Base-by-base conservation (phyloP, 2,888 invertebrate species). In the Drosophila nigritarsus region DNA sequence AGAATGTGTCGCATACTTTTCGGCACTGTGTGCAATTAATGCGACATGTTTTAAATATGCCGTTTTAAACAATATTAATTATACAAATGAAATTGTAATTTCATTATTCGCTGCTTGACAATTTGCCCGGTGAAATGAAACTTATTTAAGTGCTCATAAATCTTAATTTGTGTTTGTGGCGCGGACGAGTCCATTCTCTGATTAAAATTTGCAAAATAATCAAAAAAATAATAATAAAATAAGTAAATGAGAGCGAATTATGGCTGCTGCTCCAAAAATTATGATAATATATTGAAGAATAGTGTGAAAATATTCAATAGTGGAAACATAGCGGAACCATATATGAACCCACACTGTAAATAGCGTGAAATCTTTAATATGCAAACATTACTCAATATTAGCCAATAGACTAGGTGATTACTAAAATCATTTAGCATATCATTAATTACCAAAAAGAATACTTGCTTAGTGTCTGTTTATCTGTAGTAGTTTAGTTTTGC, bases 71-170 rank as follows among this genome's bases (percentile, higher is more conserved):
- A 71, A 54, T 64, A 77, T 77, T 67, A 72, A 76, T 77, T 77
- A 77, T 68, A 62, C 55, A 53, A 58, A 76, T 73, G 75, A 51
- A 69, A 73, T 58, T 66, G 64, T 73, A 87, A 82, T 85, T 87
- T 82, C 76, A 82, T 87, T 79, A 78, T 74, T 59, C 45, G 55
- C 70, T 51, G 66, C 78, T 61, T 62, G 83, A 83, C 76, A 85
- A 80, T 83, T 80, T 56, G 58, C 53, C 34, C 54, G 63, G 49
- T 59, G 65, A 76, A 85, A 83, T 74, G 67, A 65, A 77, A 72
- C 77, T 65, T 76, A 76, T 87, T 86, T 75, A 83, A 80, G 80
- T 74, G 69, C 65, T 40, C 29, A 77, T 88, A 86, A 86, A 74
- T 72, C 67, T 75, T 73, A 82, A 79, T 79, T 82, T 78, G 56